A percentile compares a stretch with the other conserved stretches of the same genome.
Conservation (phyloP, 2,113 vertebrate genomes). For the Otolemur garnettii region DNA sequence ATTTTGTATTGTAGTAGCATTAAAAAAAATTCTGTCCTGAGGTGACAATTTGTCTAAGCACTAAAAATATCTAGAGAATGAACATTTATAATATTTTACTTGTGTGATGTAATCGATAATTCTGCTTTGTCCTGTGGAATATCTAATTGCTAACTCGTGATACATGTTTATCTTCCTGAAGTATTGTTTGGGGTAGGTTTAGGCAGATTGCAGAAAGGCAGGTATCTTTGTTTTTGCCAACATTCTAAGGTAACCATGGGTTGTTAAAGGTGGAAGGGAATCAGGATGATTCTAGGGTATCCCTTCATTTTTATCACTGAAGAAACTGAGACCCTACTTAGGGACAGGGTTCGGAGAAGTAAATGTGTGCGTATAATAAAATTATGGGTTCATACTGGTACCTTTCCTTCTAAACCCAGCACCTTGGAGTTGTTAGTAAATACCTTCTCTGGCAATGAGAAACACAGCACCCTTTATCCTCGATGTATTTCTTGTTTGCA, state of each 20-base stretch:
- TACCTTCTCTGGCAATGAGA: not conserved
- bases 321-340: not conserved
- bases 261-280: not conserved
- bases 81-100: not conserved
- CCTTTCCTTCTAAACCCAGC: not conserved
- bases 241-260: not conserved
- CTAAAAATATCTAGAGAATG: constrained; percentile 48
- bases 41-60: constrained; percentile 53
- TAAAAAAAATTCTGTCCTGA: constrained; percentile 79
- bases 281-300: not conserved
- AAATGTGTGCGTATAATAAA: not conserved
- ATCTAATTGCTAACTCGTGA: not conserved
- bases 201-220: constrained; percentile 32
- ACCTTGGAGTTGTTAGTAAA: constrained; percentile 18
- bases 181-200: not conserved
- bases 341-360: not conserved
- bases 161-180: not conserved
- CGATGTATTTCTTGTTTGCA: not conserved
- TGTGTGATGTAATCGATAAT: not conserved
- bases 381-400: not conserved
- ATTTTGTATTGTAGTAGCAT: constrained; percentile 56
- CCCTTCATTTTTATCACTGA: constrained; percentile 16
- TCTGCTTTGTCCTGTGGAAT: constrained; percentile 46
- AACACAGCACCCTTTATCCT: not conserved
- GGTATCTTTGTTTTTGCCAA: constrained; percentile 25